These are phyloP conservation scores for Passer domesticus DNA, from an alignment of 2,113 vertebrate species.

Conservation along the genomic window DNA sequence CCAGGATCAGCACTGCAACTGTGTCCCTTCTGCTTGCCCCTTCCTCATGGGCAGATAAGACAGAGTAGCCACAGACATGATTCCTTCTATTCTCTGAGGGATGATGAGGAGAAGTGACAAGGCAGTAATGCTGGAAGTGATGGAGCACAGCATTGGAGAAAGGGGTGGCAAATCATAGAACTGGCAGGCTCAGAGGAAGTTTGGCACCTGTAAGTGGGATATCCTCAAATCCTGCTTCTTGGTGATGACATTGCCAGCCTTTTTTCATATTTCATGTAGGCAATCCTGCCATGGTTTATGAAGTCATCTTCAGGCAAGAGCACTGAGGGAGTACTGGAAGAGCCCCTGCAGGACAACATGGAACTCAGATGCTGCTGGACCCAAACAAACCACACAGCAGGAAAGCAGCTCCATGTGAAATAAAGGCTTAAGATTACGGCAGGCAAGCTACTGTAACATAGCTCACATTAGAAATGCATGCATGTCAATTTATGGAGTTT, in stretches of 20 bases:
- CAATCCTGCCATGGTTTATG: not conserved
- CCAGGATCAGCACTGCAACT: not conserved
- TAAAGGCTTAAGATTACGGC: not conserved
- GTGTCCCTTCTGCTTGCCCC: not conserved
- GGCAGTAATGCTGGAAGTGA: not conserved
- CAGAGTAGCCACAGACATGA: not conserved
- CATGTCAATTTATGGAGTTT: not conserved
- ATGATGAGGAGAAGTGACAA: not conserved
- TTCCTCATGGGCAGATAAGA: not conserved
- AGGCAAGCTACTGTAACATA: not conserved
- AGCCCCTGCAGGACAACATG: not conserved
- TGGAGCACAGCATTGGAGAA: not conserved
- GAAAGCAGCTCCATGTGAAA: not conserved
- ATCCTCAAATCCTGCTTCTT: not conserved
- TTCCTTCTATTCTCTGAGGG: not conserved
- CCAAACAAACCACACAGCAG: not conserved
- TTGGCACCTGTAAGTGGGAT: not conserved
- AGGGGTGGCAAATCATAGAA: not conserved
- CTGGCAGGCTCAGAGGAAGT: not conserved
- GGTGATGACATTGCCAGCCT: not conserved
- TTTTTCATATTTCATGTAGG: not conserved
- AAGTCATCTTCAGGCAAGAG: not conserved
- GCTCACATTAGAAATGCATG: not conserved
- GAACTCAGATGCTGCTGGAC: not conserved
- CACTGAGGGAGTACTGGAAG: not conserved